Conservation (phyloP, 30 jellyfish, hydroid and myxozoan genomes). For the Cassiopea xamachana region DNA sequence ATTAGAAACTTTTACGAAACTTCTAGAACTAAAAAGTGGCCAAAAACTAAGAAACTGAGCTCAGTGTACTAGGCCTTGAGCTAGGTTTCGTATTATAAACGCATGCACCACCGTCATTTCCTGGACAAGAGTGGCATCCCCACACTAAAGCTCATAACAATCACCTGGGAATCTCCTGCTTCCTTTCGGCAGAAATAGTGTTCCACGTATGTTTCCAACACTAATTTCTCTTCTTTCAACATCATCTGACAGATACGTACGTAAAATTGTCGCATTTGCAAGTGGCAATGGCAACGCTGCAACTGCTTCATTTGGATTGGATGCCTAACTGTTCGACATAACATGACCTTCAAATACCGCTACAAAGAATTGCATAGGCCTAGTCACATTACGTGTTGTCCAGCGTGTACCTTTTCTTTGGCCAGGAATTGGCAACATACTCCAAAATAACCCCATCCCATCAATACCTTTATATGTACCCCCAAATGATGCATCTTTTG, state of each 20-base stretch:
- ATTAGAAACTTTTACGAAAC: too few relatives aligned
- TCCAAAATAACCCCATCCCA: conserved; percentile 77
- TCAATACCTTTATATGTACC: conserved; percentile 62
- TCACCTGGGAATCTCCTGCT: conserved; percentile 78
- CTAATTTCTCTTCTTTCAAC: conserved; percentile 46
- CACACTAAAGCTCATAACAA: neutral
- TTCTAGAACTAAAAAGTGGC: too few relatives aligned
- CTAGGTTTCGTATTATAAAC: too few relatives aligned
- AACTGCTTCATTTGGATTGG: neutral
- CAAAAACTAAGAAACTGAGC: too few relatives aligned
- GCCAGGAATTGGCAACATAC: conserved; percentile 69
- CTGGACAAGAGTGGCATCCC: neutral
- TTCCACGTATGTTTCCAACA: conserved; percentile 72
- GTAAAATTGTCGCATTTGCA: conserved; percentile 27
- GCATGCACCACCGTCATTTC: neutral
- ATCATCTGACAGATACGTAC: conserved; percentile 60
- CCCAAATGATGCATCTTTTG: conserved; percentile 54
- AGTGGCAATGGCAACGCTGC: conserved; percentile 17
- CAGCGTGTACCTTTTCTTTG: conserved; percentile 52
- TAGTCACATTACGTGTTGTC: conserved; percentile 4
- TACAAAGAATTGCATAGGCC: conserved; percentile 39
- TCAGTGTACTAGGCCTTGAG: too few relatives aligned
- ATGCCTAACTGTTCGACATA: conserved; percentile 5
- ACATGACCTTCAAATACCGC: conserved; percentile 51
- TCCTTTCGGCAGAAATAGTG: conserved; percentile 65